phyloP scores from a whole-genome alignment of 2,113 vertebrate species.

The Phasianus colchicus region DNA sequence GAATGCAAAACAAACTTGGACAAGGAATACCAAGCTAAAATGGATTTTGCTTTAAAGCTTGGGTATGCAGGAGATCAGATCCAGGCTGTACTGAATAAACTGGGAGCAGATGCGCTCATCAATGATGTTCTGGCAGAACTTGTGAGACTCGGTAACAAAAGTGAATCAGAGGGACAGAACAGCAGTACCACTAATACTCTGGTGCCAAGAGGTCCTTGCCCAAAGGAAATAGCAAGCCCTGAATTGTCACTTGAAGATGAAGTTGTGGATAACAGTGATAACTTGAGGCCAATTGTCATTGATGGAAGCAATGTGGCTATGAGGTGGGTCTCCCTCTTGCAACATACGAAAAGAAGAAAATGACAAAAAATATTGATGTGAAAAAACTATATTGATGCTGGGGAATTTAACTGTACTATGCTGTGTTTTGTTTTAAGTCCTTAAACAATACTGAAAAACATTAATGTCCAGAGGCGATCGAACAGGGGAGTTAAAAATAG shows the following conservation, averaged over 20 bases:
- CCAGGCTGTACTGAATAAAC: conserved; percentile 91
- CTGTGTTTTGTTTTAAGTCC: neutral
- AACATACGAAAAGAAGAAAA: neutral
- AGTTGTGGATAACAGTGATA: conserved; percentile 88
- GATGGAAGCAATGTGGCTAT: conserved; percentile 98
- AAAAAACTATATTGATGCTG: neutral
- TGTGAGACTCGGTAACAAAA: conserved; percentile 94
- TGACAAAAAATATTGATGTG: neutral
- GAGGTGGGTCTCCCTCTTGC: conserved; percentile 84
- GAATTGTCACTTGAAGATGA: conserved; percentile 94
- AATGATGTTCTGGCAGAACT: conserved; percentile 96
- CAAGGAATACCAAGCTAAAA: conserved; percentile 94
- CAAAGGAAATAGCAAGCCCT: conserved; percentile 88
- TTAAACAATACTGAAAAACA: neutral
- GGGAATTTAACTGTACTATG: neutral
- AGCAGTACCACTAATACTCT: conserved; percentile 61
- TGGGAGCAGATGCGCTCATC: conserved; percentile 92
- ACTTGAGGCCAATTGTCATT: conserved; percentile 94
- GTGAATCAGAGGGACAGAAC: conserved; percentile 86
- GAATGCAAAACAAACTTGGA: conserved; percentile 75
- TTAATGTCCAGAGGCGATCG: neutral
- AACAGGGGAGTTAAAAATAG: neutral
- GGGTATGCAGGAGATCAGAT: conserved; percentile 96
- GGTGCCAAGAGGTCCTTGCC: conserved; percentile 79
- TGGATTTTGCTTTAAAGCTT: conserved; percentile 97